Conservation (phyloP, 2,797 vertebrate species). For the Pyrocephalus nanus region DNA sequence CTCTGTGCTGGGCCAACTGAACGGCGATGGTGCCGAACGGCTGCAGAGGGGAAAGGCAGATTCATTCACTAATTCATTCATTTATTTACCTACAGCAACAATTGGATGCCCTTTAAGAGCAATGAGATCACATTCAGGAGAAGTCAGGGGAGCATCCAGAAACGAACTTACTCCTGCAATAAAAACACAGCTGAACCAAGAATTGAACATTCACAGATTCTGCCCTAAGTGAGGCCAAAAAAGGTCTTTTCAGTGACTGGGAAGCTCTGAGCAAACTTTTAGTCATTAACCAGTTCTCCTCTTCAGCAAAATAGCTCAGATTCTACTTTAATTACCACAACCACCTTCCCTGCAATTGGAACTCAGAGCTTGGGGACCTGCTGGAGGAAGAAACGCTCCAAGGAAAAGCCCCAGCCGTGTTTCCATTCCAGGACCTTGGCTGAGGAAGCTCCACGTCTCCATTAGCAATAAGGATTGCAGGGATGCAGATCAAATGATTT, state of each 20-base stretch:
- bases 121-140: background rate
- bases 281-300: background rate
- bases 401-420: background rate
- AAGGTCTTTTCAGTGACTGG: background rate
- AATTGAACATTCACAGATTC: background rate
- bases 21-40: constrained; percentile 88
- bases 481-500: background rate
- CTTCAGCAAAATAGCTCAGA: background rate
- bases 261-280: background rate
- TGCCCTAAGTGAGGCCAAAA: background rate
- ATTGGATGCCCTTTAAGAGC: background rate
- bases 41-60: constrained; percentile 64
- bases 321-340: background rate
- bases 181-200: background rate
- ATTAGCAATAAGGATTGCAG: background rate
- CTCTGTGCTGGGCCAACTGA: constrained; percentile 91
- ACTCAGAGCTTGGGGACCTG: background rate
- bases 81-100: background rate
- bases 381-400: background rate
- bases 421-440: background rate
- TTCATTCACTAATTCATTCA: fast-evolving
- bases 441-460: background rate
- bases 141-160: background rate
- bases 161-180: background rate
- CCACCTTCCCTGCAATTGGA: background rate